Evolutionary conservation across 2,888 invertebrate species (phyloP), one percentile per base, ranked within the genome.

Genomic region (Megaustenia siamemsis): DNA sequence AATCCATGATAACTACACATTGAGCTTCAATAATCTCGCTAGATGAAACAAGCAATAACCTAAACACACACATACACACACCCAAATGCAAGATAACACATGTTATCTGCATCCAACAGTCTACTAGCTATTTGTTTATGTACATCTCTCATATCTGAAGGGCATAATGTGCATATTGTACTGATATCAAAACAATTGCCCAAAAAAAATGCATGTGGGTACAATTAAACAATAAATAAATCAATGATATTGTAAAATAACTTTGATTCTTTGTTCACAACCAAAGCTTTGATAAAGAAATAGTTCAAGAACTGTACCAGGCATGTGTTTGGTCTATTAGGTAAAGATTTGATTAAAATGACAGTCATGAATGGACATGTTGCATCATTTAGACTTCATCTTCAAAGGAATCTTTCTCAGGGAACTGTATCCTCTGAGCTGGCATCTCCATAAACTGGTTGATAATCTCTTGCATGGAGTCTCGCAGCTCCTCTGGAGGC

Each of bases 391-490:
- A 86, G 56, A 84, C 87, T 6, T 86, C 87, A 32, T 73, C 76
- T 85, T 84, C 90, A 89, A 12, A 89, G 88, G 71, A 49, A 56
- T 85, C 85, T 28, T 85, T 77, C 53, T 81, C 85, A 32, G 66
- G 2, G 4, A 86, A 63, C 82, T 89, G 87, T 49, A 90, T 88
- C 35, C 89, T 86, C 21, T 89, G 89, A 21, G 90, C 89, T 71
- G 90, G 89, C 53, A 88, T 88, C 75, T 90, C 90, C 92, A 93
- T 92, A 90, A 93, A 93, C 88, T 93, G 92, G 86, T 93, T 91
- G 75, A 93, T 93, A 82, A 93, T 92, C 60, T 91, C 90, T 84
- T 93, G 93, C 92, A 93, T 92, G 86, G 91, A 92, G 24, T 93
- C 92, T 12, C 91, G 89, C 38, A 93, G 90, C 83, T 93, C 93